Evolutionary conservation across 2,797 vertebrate species (phyloP).

Genomic region (Microhierax caerulescens): DNA sequence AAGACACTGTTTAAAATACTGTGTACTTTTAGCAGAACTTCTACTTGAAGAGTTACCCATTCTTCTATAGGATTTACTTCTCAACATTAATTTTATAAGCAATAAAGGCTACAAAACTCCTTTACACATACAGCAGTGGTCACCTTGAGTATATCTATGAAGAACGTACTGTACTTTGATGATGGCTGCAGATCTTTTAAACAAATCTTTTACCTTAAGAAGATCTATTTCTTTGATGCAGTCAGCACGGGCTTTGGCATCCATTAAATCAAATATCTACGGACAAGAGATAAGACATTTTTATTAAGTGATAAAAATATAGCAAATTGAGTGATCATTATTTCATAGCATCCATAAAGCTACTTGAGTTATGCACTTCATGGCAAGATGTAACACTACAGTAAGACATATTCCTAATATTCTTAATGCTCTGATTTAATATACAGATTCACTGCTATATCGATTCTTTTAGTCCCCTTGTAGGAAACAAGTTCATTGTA

Average conservation of each 20-base stretch:
- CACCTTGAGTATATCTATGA: neutral
- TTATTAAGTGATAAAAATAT: neutral
- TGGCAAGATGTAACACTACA: neutral
- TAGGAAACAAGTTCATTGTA: neutral
- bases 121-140: neutral
- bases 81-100: neutral
- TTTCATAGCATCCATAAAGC: neutral
- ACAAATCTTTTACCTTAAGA: slow-evolving; percentile 89
- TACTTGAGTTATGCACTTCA: neutral
- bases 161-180: neutral
- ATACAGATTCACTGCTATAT: neutral
- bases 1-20: neutral
- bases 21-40: neutral
- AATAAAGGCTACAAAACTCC: neutral
- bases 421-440: neutral
- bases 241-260: slow-evolving; percentile 98
- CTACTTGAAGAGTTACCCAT: neutral
- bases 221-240: slow-evolving; percentile 99
- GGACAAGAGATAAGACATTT: slow-evolving; percentile 73
- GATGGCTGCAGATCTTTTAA: neutral
- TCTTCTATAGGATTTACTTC: neutral
- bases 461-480: neutral
- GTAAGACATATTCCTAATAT: neutral
- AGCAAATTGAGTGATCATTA: neutral
- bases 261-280: slow-evolving; percentile 99